Evolutionary conservation across 2,888 invertebrate species (phyloP).

Genomic region (Drosophila lutescens): DNA sequence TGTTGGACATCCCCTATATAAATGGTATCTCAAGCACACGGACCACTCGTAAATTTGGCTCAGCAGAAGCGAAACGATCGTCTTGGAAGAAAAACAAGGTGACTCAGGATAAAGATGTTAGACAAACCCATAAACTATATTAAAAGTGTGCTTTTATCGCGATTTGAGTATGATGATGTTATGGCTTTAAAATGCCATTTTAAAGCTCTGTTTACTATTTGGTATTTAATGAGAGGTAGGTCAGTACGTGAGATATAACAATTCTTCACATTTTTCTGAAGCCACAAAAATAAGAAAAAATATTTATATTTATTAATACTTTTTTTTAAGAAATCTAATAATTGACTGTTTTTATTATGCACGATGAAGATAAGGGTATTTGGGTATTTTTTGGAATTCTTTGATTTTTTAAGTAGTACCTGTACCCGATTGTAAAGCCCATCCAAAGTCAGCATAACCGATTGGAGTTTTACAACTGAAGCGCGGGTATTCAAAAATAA

Average conservation of each 20-base stretch:
- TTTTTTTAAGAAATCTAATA: background rate
- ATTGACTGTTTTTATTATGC: background rate
- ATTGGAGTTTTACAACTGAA: constrained; percentile 2
- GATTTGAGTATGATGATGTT: background rate
- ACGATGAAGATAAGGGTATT: too few relatives aligned
- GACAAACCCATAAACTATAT: constrained; percentile 7
- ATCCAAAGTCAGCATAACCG: constrained; percentile 22
- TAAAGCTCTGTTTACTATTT: background rate
- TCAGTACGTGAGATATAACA: background rate
- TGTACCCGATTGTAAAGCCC: background rate
- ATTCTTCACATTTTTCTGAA: too few relatives aligned
- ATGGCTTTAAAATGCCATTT: background rate
- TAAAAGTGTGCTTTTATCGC: constrained; percentile 10
- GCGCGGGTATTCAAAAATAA: background rate
- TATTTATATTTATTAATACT: background rate
- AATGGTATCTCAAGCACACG: constrained; percentile 66
- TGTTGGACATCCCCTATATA: constrained; percentile 43
- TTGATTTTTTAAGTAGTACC: too few relatives aligned
- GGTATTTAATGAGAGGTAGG: background rate
- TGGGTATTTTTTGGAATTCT: background rate
- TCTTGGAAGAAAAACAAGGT: constrained; percentile 11
- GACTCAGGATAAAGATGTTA: constrained; percentile 21
- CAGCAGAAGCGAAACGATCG: constrained; percentile 4
- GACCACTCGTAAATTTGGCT: constrained; percentile 61
- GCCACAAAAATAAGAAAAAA: background rate